Evolutionary conservation across 2,888 invertebrate genomes (phyloP), one percentile per base, ranked within the genome.

Genomic region (Sisyra nigra): DNA sequence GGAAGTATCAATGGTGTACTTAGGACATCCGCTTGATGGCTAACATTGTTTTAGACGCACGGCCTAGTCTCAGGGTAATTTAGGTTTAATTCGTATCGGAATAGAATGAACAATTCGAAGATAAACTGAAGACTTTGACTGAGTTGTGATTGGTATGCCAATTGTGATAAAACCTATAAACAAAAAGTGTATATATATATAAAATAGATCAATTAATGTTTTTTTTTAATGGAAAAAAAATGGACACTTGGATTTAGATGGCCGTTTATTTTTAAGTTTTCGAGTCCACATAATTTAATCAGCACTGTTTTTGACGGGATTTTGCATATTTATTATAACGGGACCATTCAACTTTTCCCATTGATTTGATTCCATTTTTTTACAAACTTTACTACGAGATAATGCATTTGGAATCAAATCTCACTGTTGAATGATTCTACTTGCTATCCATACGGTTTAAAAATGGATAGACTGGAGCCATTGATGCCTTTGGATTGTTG

Each of bases 1-100:
- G 39, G 96, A 98, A 73, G 93, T 98, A 33, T 93, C 96, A 31
- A 96, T 98, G 94, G 91, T 96, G 35, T 98, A 98, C 64, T 69
- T 94, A 54, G 97, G 97, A 49, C 81, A 85, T 49, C 96, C 97
- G n/a, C 64, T 92, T 57, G 93, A 94, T 74, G 94, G 94, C 67
- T 92, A 79, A 81, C 71, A 62, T 48, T 52, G 47, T 48, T 48
- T 40, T 44, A 40, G 38, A 45, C 35, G 36, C 36, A 34, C 14
- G 35, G 13, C 14, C 17, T 35, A 35, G 13, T 13, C 17, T 15
- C 35, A 35, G 13, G 24, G 24, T 24, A 24, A 35, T 15, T 13
- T 35, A 35, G 35, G 13, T 11, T 13, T 35, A 35, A 35, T 15
- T 15, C 7, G 35, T 35, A 35, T 35, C 17, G 13, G 35, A 9